Base-by-base conservation (phyloP, 2,797 vertebrate species). In the Melopsittacus undulatus region DNA sequence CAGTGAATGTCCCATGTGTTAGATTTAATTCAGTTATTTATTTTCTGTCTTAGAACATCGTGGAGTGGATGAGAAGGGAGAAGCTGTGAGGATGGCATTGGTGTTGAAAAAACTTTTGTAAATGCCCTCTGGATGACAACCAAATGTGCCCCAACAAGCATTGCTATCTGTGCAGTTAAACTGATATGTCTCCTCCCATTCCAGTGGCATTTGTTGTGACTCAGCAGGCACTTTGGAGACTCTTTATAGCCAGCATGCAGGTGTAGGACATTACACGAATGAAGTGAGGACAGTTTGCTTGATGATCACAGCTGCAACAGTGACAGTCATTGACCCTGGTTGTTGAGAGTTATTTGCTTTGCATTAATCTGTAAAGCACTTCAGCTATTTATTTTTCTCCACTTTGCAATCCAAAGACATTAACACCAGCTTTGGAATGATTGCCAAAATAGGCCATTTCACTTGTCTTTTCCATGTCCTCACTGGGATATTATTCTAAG, bases 321-420 rank as follows among this genome's bases (percentile, higher is more conserved):
- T 93, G 92, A 63, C 92, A 92, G 89, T 66, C 94, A 89, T 95
- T 96, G 96, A 95, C 93, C 83, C 92, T 64, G 52, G 75, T 10
- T 74, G 64, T 80, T 87, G 68, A 92, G 95, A 91, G 92, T 95
- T 95, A 94, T 80, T 95, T 95, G 82, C 78, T 94, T 91, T 92
- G 75, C 92, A 94, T 96, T 96, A 96, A 95, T 95, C 16, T 6
- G 87, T 69, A 77, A 89, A 94, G 64, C 78, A 89, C 87, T 91
- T 85, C 87, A 94, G 77, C 87, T 94, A 94, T 96, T 95, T 96
- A 79, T 95, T 95, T 92, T 92, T 91, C 87, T 78, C 73, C 66
- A 87, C 38, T 96, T 85, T 87, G 42, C 78, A 92, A 61, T 92
- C 89, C 56, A 92, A 77, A 89, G 81, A 77, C 87, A 87, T 91